phyloP scores from a whole-genome alignment of 2,888 invertebrate species.

The Saturnia pavonia region DNA sequence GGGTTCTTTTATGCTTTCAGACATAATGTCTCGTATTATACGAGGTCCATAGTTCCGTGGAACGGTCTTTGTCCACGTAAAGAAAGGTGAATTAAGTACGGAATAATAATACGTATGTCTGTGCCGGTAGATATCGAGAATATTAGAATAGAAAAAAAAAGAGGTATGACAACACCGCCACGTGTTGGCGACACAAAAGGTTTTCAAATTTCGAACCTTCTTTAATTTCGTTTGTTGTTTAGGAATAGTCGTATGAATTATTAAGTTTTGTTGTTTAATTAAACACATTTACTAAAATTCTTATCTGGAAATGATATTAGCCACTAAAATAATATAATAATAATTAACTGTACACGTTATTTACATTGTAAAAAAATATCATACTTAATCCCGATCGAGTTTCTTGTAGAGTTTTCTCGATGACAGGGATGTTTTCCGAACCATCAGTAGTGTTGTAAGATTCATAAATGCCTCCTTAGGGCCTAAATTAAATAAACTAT shows the following conservation, averaged over 20 bases:
- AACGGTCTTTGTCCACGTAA: slow-evolving; percentile 64
- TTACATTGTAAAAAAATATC: too few relatives aligned
- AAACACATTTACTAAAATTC: neutral
- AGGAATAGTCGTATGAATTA: slow-evolving; percentile 1
- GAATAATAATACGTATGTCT: slow-evolving; percentile 77
- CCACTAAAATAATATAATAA: too few relatives aligned
- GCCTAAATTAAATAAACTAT: too few relatives aligned
- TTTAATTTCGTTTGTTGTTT: slow-evolving; percentile 42
- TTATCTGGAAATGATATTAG: too few relatives aligned
- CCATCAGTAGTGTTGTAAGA: too few relatives aligned
- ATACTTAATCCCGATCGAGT: too few relatives aligned
- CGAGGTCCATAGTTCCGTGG: slow-evolving; percentile 69
- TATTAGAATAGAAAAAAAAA: slow-evolving; percentile 57
- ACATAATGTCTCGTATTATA: slow-evolving; percentile 74
- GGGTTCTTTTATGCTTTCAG: slow-evolving; percentile 64
- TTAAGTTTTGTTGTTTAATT: slow-evolving; percentile 12
- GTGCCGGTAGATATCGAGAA: slow-evolving; percentile 47
- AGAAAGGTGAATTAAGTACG: slow-evolving; percentile 73
- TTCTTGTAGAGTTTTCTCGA: too few relatives aligned
- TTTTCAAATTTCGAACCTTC: slow-evolving; percentile 53
- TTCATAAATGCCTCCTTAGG: too few relatives aligned
- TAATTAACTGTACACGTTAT: too few relatives aligned
- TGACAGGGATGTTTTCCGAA: too few relatives aligned
- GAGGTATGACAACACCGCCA: slow-evolving; percentile 72
- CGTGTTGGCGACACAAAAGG: slow-evolving; percentile 68